These are phyloP conservation scores for Protonemura montana DNA, from an alignment of 2,888 invertebrate species.

Conservation along the genomic window DNA sequence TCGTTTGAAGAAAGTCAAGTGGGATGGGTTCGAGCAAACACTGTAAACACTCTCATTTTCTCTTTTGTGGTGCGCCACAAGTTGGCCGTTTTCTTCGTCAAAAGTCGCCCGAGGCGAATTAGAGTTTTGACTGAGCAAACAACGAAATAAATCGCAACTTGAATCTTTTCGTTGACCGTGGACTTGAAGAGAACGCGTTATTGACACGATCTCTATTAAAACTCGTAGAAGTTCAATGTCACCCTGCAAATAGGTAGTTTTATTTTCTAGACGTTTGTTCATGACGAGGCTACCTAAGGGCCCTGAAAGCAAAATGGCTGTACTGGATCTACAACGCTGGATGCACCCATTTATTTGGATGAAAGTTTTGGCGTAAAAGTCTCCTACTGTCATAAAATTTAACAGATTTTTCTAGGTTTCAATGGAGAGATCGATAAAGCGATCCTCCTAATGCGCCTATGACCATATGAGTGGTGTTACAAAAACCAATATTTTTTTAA, in stretches of 20 bases:
- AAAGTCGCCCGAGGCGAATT: not conserved
- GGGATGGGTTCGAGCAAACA: constrained; percentile 22
- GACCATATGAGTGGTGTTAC: not conserved
- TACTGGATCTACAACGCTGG: not conserved
- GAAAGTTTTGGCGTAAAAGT: not conserved
- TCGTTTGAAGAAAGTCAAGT: constrained; percentile 29
- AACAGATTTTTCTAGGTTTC: not conserved
- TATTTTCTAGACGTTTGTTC: not conserved
- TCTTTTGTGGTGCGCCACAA: constrained; percentile 51
- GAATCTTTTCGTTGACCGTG: constrained; percentile 26
- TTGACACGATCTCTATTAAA: not conserved
- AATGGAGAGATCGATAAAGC: not conserved
- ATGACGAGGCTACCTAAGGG: not conserved
- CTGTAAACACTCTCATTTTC: constrained; percentile 52
- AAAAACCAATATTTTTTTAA: not conserved
- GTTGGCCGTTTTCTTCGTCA: not conserved
- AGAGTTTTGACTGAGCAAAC: not conserved
- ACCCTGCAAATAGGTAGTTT: not conserved
- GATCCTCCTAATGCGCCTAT: not conserved
- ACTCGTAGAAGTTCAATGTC: constrained; percentile 34
- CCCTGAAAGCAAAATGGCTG: not conserved
- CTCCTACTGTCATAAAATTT: not conserved
- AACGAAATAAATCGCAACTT: constrained; percentile 24
- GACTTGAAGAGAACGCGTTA: constrained; percentile 29
- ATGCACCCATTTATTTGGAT: not conserved